Conservation (phyloP, 2,888 invertebrate species). For the Pandemis corylana region DNA sequence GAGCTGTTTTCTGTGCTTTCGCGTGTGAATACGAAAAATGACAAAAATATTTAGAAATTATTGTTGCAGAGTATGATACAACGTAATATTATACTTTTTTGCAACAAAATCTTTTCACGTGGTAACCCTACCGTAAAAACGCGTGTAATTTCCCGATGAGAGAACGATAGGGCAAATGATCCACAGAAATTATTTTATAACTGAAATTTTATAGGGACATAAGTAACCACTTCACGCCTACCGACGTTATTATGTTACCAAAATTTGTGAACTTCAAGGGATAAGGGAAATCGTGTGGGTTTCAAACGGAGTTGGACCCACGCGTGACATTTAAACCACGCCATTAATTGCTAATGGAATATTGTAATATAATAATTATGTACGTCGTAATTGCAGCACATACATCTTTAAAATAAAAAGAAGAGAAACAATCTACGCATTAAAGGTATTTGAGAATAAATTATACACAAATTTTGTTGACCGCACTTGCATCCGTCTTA, state of each 20-base stretch:
- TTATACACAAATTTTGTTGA: too few species aligned
- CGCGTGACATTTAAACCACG: not conserved
- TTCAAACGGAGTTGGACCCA: not conserved
- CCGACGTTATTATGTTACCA: constrained; percentile 15
- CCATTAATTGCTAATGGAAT: not conserved
- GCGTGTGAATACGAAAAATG: too few species aligned
- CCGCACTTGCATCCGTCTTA: too few species aligned
- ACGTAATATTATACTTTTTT: too few species aligned
- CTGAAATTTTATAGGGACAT: constrained; percentile 23
- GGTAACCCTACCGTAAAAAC: constrained; percentile 9
- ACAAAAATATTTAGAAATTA: too few species aligned
- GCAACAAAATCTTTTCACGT: not conserved
- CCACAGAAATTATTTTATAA: constrained; percentile 25
- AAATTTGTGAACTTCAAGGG: not conserved
- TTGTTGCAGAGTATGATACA: too few species aligned
- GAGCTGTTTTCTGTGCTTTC: too few species aligned
- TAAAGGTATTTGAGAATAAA: too few species aligned
- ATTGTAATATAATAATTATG: not conserved
- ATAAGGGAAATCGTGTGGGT: not conserved
- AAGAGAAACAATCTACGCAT: too few species aligned
- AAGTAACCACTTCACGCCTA: constrained; percentile 14
- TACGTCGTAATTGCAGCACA: too few species aligned
- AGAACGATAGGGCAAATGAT: constrained; percentile 22
- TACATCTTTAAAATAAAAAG: too few species aligned
- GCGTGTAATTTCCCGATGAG: constrained; percentile 5